Evolutionary conservation across 2,888 invertebrate genomes (phyloP), one percentile per base, ranked within the genome.

Genomic region (Agrotis exclamationis): DNA sequence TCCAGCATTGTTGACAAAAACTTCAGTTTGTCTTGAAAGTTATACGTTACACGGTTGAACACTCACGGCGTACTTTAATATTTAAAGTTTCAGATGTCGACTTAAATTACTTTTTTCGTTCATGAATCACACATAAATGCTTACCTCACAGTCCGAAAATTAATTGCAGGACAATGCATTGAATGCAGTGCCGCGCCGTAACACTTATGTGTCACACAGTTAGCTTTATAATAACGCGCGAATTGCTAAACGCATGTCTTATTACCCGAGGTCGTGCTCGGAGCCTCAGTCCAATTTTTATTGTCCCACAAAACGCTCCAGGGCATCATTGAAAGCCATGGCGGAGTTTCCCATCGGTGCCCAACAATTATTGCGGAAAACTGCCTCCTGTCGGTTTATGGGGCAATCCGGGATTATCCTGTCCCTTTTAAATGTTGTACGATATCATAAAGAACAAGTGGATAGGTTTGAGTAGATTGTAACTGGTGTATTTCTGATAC

Each of bases 311-410:
- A 80, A 82, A 76, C 80, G 70, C 70, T 81, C 73, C 20, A 69
- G 70, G 58, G 53, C 47, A 66, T 69, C 70, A 75, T 71, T 63
- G 74, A 60, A 76, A 56, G 72, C 62, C 63, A 72, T 76, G 64
- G 54, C 59, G 39, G 63, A 68, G 59, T 62, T 62, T 77, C 54
- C 80, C 76, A 79, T 79, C 79, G 79, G 79, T 75, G 73, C 63
- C 67, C 75, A 80, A 78, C 84, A 86, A 86, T 88, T 82, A 85
- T 84, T 83, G 84, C 76, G 77, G 67, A 59, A 76, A 78, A 73
- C 64, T 74, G 66, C 56, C 80, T 76, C 78, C 81, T 75, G 62
- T 53, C 60, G 62, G 51, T 85, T 85, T 84, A 84, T 84, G 69
- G 73, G 73, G 67, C 78, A 77, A 86, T 79, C 82, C 57, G 69